phyloP scores from a whole-genome alignment of 2,113 vertebrate species.

The Siphamia tubifer region DNA sequence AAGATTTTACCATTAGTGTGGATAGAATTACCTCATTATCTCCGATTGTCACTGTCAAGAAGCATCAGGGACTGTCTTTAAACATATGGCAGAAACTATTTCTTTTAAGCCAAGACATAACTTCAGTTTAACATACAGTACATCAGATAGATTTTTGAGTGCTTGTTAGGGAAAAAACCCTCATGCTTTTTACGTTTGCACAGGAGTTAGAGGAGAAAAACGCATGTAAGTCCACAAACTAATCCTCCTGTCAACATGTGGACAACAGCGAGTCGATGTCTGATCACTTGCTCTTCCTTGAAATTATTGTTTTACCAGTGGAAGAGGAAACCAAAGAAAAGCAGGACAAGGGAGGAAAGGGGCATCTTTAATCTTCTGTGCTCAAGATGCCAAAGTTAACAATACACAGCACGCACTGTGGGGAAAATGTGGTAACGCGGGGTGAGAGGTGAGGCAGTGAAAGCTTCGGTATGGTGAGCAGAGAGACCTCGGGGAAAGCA shows the following conservation, averaged over 20 bases:
- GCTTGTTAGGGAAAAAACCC: conserved; percentile 1
- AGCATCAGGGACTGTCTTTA: conserved; percentile 5
- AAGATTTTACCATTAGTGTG: conserved; percentile 14
- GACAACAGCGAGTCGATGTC: conserved; percentile 1
- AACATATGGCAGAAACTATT: conserved; percentile 57
- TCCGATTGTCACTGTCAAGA: conserved; percentile 19
- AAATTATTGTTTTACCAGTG: conserved; percentile 30
- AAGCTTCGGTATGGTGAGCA: conserved; percentile 31
- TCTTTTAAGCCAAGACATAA: conserved; percentile 39
- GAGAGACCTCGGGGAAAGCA: conserved; percentile 21
- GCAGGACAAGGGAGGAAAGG: background rate
- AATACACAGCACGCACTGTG: conserved; percentile 47
- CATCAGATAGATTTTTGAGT: conserved; percentile 47
- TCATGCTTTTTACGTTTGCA: background rate
- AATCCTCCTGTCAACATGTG: conserved; percentile 28
- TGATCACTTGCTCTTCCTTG: conserved; percentile 16
- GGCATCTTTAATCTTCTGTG: conserved; percentile 19
- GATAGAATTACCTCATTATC: conserved; percentile 34
- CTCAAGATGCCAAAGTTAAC: conserved; percentile 64
- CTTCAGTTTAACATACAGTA: conserved; percentile 16
- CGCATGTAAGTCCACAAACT: background rate
- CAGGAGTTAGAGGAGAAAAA: background rate
- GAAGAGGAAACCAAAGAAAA: conserved; percentile 32
- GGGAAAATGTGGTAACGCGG: conserved; percentile 31
- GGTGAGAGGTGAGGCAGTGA: conserved; percentile 50